Base-by-base conservation (phyloP, 2,888 invertebrate genomes). In the Timema podura region DNA sequence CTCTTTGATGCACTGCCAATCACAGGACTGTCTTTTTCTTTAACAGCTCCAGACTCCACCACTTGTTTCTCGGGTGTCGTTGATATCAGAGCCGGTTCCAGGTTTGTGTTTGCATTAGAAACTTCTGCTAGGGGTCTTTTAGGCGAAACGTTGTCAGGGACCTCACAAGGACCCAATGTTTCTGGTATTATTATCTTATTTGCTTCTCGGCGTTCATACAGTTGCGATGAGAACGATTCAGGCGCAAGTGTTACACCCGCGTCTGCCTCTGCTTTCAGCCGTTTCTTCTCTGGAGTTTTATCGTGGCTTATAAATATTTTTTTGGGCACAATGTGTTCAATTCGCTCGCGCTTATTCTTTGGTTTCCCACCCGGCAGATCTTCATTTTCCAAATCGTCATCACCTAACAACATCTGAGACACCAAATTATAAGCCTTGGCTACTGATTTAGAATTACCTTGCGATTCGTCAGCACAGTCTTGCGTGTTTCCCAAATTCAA, bases 21-120 rank as follows among this genome's bases (percentile, higher is more conserved):
- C 9, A 61, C 61, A 13, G 61, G 61, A 61, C 61, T 61, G n/a
- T 45, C 44, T 30, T 61, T 61, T 61, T 61, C 61, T n/a, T 61
- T 61, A 5, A 45, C 10, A 9, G 8, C 13, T 45, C 45, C 45
- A 45, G 10, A 13, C 5, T 1, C 13, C 44, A 61, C 13, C 61
- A 16, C 10, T 44, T 61, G 61, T 13, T 61, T 61, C 61, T 61
- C 45, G 9, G 61, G 61, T 6, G 61, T 61, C 1, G 13, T 11
- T 45, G 13, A 45, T 6, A 45, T 30, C 30, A 3, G 30, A 61
- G 30, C n/a, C 13, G 3, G 7, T 45, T 61, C 61, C 10, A 30
- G 9, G 3, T 5, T 30, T 11, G 30, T 30, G 30, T 30, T 30
- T 30, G 30, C 30, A 30, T 30, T 30, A 30, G 30, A 3, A 30